phyloP scores from a whole-genome alignment of 2,888 invertebrate genomes.

The Spatulosminthurus flaviceps region DNA sequence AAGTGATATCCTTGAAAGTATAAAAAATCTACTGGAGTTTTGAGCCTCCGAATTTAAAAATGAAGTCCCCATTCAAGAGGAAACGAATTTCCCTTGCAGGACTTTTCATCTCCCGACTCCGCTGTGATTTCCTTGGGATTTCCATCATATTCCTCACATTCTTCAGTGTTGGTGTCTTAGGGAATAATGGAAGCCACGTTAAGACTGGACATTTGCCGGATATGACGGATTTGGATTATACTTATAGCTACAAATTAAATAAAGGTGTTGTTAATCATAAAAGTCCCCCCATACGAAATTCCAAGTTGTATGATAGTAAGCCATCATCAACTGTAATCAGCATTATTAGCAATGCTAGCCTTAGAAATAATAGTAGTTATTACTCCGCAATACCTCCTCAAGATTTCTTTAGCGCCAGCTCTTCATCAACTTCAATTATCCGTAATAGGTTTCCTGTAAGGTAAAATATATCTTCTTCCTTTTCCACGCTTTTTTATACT shows the following conservation, averaged over 20 bases:
- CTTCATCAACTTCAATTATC: conserved; percentile 40
- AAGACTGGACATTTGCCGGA: conserved; percentile 32
- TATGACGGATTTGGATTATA: conserved; percentile 57
- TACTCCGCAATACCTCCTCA: conserved; percentile 39
- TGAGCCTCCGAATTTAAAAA: background rate
- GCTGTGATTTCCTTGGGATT: conserved; percentile 1
- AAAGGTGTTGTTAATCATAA: conserved; percentile 59
- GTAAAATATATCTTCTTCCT: conserved; percentile 37
- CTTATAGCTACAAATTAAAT: conserved; percentile 62
- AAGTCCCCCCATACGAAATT: conserved; percentile 50
- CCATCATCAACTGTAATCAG: conserved; percentile 44
- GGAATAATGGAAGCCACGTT: background rate
- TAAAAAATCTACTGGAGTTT: no score
- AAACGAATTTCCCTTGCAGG: conserved; percentile 30
- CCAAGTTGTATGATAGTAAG: conserved; percentile 40
- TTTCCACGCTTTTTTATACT: background rate
- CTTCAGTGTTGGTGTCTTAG: conserved; percentile 28
- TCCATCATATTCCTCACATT: conserved; percentile 15
- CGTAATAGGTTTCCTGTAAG: conserved; percentile 43
- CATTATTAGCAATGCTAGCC: conserved; percentile 44
- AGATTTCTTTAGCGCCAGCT: conserved; percentile 45
- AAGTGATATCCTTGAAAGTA: no score
- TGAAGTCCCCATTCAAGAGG: conserved; percentile 39
- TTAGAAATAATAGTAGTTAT: conserved; percentile 46
- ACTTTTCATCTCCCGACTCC: background rate